Conservation (phyloP, 2,113 vertebrate species). For the Ceyx melanurus region DNA sequence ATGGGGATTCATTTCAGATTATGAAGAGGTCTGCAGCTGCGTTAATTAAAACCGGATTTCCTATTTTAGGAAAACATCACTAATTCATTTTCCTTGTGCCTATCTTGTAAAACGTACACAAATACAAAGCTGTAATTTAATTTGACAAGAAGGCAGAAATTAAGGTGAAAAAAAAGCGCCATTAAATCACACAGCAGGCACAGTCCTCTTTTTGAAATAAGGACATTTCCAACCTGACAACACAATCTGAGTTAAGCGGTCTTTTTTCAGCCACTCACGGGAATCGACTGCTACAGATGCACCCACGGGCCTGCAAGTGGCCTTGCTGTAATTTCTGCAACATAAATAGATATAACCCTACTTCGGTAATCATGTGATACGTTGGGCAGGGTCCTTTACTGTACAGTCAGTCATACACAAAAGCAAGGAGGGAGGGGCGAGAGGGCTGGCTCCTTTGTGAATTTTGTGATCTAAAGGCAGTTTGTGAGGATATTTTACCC, state of each 20-base stretch:
- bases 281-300: not conserved
- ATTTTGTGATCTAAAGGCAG: not conserved
- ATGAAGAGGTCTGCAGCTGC: not conserved
- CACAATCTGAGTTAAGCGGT: not conserved
- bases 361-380: not conserved
- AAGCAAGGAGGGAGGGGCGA: rapidly evolving
- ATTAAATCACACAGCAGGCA: not conserved
- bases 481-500: constrained; percentile 34
- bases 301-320: not conserved
- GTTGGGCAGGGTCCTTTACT: not conserved
- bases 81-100: constrained; percentile 8
- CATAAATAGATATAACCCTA: not conserved
- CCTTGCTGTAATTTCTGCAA: not conserved
- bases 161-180: not conserved
- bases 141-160: not conserved
- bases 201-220: not conserved
- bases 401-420: not conserved
- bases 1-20: not conserved
- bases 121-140: not conserved
- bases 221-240: not conserved
- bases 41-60: constrained; percentile 17
- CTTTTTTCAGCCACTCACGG: not conserved
- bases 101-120: constrained; percentile 8
- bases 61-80: not conserved
- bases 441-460: not conserved